A percentile compares a stretch with the other conserved stretches of the same genome.
phyloP scores from a whole-genome alignment of 2,888 invertebrate genomes.

The Andrena fulva region DNA sequence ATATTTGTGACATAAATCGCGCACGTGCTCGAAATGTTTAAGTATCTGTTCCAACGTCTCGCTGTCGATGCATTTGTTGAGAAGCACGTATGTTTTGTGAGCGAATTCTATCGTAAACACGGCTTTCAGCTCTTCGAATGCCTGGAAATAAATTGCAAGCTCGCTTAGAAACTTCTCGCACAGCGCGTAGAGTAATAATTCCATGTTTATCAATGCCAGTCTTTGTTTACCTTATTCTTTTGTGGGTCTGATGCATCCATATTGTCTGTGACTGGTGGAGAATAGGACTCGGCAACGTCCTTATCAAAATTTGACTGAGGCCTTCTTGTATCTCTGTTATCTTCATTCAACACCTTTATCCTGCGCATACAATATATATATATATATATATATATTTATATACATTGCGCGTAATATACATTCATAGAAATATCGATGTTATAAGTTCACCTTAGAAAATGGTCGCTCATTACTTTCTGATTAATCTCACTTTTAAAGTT shows the following conservation, averaged over 20 bases:
- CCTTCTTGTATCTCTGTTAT: constrained; percentile 46
- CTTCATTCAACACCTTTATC: constrained; percentile 34
- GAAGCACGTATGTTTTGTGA: constrained; percentile 91
- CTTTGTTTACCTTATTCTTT: constrained; percentile 76
- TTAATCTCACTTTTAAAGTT: constrained; percentile 48
- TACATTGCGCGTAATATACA: neutral
- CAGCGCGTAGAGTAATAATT: neutral
- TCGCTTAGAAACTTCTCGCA: neutral
- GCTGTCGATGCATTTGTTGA: constrained; percentile 90
- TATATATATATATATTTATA: neutral
- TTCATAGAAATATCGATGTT: neutral
- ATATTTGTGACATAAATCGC: constrained; percentile 91
- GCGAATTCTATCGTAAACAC: constrained; percentile 95
- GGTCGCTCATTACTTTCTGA: constrained; percentile 41
- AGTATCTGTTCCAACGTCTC: constrained; percentile 90
- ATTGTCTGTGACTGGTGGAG: constrained; percentile 85
- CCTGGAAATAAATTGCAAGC: constrained; percentile 83
- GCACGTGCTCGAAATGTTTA: constrained; percentile 92
- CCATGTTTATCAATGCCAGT: neutral
- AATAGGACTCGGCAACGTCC: constrained; percentile 87
- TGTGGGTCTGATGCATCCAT: constrained; percentile 76
- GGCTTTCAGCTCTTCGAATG: constrained; percentile 91
- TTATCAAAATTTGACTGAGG: constrained; percentile 74
- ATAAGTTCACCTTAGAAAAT: constrained; percentile 46
- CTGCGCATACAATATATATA: constrained; percentile 21